Evolutionary conservation across 1,140 invertebrate genomes (phyloP).

Genomic region (Frieseomelitta varia): DNA sequence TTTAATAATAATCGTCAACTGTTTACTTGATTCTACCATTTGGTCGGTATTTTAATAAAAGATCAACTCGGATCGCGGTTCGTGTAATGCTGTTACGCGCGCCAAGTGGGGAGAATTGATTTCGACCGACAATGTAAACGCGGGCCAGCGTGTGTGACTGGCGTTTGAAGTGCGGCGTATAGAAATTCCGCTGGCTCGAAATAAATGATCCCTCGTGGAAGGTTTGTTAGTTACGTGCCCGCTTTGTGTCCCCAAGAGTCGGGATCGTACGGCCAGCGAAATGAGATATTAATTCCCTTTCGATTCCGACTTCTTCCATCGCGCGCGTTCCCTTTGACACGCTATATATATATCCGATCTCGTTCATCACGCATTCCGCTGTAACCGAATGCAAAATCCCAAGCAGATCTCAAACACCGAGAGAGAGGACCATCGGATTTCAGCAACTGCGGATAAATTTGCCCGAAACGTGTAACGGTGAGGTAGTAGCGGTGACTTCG

Average conservation of each 20-base stretch:
- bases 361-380: constrained; percentile 38
- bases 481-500: too few species aligned
- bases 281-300: constrained; percentile 52
- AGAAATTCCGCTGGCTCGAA: constrained; percentile 3
- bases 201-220: constrained; percentile 8
- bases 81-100: neutral
- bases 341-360: constrained; percentile 22
- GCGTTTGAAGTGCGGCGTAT: neutral
- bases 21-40: neutral
- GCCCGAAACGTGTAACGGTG: too few species aligned
- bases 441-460: neutral
- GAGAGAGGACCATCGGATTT: constrained; percentile 9
- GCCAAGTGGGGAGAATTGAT: neutral
- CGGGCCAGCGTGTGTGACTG: neutral
- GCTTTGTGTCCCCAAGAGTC: neutral
- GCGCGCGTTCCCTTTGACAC: constrained; percentile 39
- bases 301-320: constrained; percentile 32
- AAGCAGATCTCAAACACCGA: neutral
- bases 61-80: neutral
- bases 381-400: constrained; percentile 16
- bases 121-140: constrained; percentile 1
- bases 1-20: neutral
- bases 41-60: neutral
- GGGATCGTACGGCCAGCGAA: constrained; percentile 3
- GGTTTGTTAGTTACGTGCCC: neutral